phyloP scores from a whole-genome alignment of 2,888 invertebrate species.

The Drosophila merina region DNA sequence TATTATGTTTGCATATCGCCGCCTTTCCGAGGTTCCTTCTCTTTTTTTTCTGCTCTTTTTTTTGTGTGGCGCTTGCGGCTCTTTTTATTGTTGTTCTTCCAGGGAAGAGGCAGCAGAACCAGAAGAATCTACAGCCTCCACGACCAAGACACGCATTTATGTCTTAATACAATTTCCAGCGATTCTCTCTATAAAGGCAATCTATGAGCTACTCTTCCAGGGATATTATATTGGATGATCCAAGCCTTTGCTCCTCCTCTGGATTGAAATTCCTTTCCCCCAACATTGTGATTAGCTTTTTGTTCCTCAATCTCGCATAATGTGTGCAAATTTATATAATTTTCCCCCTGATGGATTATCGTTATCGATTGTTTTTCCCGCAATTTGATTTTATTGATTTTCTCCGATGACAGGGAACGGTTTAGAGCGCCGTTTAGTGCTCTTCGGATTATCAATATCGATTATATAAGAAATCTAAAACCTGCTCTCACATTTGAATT shows the following conservation, averaged over 20 bases:
- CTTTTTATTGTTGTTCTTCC: slow-evolving; percentile 26
- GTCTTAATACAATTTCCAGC: slow-evolving; percentile 65
- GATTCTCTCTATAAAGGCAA: not conserved
- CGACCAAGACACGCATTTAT: slow-evolving; percentile 48
- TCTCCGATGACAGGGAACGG: slow-evolving; percentile 12
- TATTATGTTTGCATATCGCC: slow-evolving; percentile 75
- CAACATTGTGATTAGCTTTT: slow-evolving; percentile 42
- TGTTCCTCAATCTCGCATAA: slow-evolving; percentile 50
- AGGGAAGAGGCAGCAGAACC: not conserved
- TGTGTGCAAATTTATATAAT: slow-evolving; percentile 74
- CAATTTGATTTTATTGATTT: slow-evolving; percentile 46
- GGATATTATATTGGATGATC: slow-evolving; percentile 11
- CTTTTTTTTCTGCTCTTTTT: too few species aligned
- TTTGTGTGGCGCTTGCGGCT: slow-evolving; percentile 38
- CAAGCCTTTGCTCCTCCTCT: not conserved
- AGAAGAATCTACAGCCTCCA: not conserved
- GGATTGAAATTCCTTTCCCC: not conserved
- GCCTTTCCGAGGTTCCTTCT: slow-evolving; percentile 25
- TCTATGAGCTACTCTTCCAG: too few species aligned
- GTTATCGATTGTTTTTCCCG: slow-evolving; percentile 36
- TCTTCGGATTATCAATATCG: not conserved
- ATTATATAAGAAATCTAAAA: not conserved
- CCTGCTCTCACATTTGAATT: not conserved
- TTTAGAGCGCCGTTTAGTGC: too few species aligned
- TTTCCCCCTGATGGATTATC: slow-evolving; percentile 34